Conservation (phyloP, 2,113 vertebrate species). For the Upupa epops region DNA sequence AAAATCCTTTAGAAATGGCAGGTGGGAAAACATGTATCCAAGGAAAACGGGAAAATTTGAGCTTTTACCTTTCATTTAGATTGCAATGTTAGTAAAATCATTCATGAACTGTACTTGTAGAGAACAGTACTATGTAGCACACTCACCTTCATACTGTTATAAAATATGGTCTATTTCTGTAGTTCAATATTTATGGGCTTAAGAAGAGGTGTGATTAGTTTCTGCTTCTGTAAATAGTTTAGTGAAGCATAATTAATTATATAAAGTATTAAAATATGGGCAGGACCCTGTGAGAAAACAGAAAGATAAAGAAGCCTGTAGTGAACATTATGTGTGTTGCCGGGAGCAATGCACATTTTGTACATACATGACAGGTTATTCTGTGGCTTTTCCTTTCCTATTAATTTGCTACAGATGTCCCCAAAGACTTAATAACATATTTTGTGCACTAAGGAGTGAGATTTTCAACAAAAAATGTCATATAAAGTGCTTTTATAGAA, state of each 20-base stretch:
- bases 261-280: conserved; percentile 64
- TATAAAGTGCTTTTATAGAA: conserved; percentile 4
- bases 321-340: conserved; percentile 58
- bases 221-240: conserved; percentile 68
- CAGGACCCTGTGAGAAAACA: conserved; percentile 61
- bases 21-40: background rate
- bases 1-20: background rate
- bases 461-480: background rate
- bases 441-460: background rate
- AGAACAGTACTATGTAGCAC: conserved; percentile 42
- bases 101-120: background rate
- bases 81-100: conserved; percentile 5
- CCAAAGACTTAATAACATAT: conserved; percentile 23
- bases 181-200: background rate
- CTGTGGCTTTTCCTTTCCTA: conserved; percentile 39
- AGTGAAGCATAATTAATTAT: conserved; percentile 26
- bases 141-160: background rate
- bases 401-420: conserved; percentile 29
- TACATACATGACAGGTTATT: conserved; percentile 13
- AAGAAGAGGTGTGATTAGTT: conserved; percentile 28
- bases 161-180: conserved; percentile 17
- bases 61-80: background rate
- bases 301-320: conserved; percentile 37
- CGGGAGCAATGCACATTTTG: conserved; percentile 53
- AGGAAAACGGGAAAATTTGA: background rate